Conservation (phyloP, 2,113 vertebrate genomes). For the Hydrochoerus hydrochaeris region DNA sequence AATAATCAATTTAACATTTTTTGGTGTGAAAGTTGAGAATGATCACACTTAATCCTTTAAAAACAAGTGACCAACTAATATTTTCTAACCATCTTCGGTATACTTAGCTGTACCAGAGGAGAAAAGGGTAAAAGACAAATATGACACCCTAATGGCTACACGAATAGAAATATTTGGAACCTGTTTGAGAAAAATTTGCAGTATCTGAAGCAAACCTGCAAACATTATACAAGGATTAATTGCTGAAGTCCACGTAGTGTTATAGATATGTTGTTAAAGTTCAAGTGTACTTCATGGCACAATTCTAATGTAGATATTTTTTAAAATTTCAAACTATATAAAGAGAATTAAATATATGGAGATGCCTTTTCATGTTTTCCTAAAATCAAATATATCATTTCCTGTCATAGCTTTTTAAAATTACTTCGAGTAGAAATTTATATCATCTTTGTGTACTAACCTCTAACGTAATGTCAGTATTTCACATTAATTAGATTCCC, state of each 20-base stretch:
- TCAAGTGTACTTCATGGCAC: not conserved
- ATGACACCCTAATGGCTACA: not conserved
- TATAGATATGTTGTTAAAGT: not conserved
- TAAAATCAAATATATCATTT: conserved; percentile 8
- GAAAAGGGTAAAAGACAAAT: not conserved
- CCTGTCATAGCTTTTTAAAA: not conserved
- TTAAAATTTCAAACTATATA: not conserved
- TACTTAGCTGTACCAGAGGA: not conserved
- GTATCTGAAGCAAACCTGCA: not conserved
- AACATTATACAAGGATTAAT: not conserved
- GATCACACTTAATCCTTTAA: not conserved
- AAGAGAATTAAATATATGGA: not conserved
- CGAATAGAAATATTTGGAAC: not conserved
- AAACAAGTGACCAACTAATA: not conserved
- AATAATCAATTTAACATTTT: not conserved
- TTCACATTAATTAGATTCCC: not conserved
- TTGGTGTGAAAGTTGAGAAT: not conserved
- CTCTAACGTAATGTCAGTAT: not conserved
- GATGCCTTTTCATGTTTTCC: not conserved
- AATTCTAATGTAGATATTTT: not conserved
- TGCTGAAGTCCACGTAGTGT: not conserved
- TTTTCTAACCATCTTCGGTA: not conserved
- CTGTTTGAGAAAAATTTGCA: not conserved
- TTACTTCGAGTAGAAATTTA: not conserved
- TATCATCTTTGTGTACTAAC: not conserved